Evolutionary conservation across 2,888 invertebrate genomes (phyloP), one percentile per base, ranked within the genome.

Genomic region (Eurytoma californica): DNA sequence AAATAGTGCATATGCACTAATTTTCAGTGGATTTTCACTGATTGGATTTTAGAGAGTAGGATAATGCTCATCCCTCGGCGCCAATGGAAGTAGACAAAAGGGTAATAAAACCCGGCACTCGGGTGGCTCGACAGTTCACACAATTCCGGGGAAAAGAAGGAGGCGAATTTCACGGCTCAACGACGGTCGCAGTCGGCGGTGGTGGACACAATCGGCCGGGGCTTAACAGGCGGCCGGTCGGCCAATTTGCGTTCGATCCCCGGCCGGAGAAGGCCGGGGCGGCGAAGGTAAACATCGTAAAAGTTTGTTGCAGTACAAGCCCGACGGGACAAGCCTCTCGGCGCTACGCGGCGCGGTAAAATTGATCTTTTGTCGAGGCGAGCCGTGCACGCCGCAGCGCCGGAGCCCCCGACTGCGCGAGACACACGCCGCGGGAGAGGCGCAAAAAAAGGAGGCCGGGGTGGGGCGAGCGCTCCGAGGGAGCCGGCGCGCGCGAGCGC

Each of bases 341-440:
- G n/a, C 14, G 30, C 60, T 28, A 20, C 49, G 16, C 16, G 24
- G 63, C 30, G n/a, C 55, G 53, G 24, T 12, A 70, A 58, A 79
- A 79, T 79, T 79, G 79, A 74, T 79, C 79, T 74, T 79, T 74
- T 79, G 79, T 79, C 70, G 70, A 53, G 49, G 20, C 30, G 20
- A 68, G 55, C 18, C 9, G 39, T 39, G 39, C 39, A 9, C 39
- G 49, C 20, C 24, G 55, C 63, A 24, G 68, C 28, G 24, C 53
- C 12, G 47, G 18, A 7, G 47, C 14, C 60, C 67, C 47, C 30
- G 28, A 61, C 30, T 28, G 63, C 65, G 65, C 18, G 18, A 68
- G 60, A 75, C 74, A 74, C 68, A 55, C 76, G 57, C 55, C 63
- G 69, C 57, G 63, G 68, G 63, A 76, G 69, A 51, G 51, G n/a